Evolutionary conservation across 2,888 invertebrate genomes (phyloP).

Genomic region (Drosophila neotestacea): DNA sequence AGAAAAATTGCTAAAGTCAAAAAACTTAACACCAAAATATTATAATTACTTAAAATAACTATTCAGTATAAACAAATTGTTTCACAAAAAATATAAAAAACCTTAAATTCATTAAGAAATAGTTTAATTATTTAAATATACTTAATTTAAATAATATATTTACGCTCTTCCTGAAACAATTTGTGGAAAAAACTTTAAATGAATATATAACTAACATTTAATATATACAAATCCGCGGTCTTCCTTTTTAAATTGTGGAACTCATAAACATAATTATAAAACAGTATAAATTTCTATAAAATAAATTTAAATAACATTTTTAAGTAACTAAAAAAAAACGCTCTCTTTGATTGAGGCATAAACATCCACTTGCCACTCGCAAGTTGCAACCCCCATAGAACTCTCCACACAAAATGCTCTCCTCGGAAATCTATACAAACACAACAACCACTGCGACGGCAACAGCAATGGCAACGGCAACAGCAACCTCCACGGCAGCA

Average conservation of each 20-base stretch:
- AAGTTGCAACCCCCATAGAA: constrained; percentile 30
- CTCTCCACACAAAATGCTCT: constrained; percentile 66
- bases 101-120: no score
- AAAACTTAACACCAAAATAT: neutral
- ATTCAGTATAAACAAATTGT: no score
- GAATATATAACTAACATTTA: neutral
- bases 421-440: constrained; percentile 68
- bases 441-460: constrained; percentile 50
- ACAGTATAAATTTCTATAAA: constrained; percentile 9
- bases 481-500: constrained; percentile 37
- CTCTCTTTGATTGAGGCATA: neutral
- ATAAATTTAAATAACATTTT: constrained; percentile 3
- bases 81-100: no score
- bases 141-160: neutral
- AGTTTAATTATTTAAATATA: no score
- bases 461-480: constrained; percentile 43
- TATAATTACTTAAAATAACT: neutral
- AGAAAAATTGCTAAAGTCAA: no score
- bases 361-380: constrained; percentile 4
- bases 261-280: constrained; percentile 6
- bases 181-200: neutral
- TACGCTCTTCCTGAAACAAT: constrained; percentile 37
- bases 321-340: constrained; percentile 7
- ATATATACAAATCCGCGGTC: constrained; percentile 8
- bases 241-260: constrained; percentile 8